phyloP scores from a whole-genome alignment of 1,140 invertebrate genomes.

The Drosophila orena region DNA sequence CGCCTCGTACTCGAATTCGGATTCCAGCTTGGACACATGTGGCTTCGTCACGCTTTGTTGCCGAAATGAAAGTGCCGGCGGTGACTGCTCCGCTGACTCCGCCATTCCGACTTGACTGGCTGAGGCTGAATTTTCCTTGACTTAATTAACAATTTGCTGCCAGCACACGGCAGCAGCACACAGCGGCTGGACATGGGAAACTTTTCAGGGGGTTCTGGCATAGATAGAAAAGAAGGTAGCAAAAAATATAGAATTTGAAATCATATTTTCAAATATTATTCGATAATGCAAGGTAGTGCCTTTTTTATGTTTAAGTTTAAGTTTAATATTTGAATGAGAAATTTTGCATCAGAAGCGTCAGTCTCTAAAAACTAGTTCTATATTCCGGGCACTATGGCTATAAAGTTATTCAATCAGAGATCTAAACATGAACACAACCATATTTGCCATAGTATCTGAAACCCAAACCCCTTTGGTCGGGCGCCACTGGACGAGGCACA shows the following conservation, averaged over 20 bases:
- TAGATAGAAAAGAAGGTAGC: too few relatives aligned
- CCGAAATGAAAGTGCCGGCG: conserved; percentile 69
- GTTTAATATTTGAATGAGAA: too few relatives aligned
- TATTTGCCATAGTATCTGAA: neutral
- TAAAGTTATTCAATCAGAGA: too few relatives aligned
- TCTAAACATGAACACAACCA: too few relatives aligned
- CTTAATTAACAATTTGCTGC: conserved; percentile 70
- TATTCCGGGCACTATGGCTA: too few relatives aligned
- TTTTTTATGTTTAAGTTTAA: too few relatives aligned
- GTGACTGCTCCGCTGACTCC: conserved; percentile 26
- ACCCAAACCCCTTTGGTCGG: conserved; percentile 1
- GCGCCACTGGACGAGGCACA: conserved; percentile 10
- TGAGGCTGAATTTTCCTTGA: conserved; percentile 57
- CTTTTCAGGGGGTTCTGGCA: neutral
- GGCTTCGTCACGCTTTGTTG: conserved; percentile 69
- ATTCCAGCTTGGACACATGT: conserved; percentile 51
- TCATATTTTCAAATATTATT: too few relatives aligned
- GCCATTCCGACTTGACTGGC: conserved; percentile 28
- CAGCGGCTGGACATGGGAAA: neutral
- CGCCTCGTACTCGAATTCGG: conserved; percentile 27
- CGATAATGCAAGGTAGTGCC: too few relatives aligned
- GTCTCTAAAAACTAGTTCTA: too few relatives aligned
- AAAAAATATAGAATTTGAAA: too few relatives aligned
- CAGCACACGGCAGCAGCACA: conserved; percentile 34
- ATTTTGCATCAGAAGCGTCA: too few relatives aligned